Evolutionary conservation across 1,140 invertebrate species (phyloP).

Genomic region (Neelides sp.): DNA sequence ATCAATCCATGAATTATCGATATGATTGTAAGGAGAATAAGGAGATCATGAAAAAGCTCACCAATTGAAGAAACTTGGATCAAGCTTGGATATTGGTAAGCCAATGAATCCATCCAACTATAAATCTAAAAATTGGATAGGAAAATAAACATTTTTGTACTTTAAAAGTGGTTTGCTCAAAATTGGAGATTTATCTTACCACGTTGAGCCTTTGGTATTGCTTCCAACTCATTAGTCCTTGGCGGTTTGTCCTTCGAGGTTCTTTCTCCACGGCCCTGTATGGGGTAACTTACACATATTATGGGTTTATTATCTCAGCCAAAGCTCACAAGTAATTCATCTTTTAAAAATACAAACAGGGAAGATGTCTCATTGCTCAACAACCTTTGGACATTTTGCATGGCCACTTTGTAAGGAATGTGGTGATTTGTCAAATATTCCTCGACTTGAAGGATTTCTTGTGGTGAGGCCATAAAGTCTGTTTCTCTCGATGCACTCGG

Average conservation of each 20-base stretch:
- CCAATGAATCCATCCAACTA: slow-evolving; percentile 24
- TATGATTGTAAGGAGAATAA: too few species aligned
- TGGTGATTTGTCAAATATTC: slow-evolving; percentile 15
- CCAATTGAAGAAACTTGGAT: slow-evolving; percentile 16
- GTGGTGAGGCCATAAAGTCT: slow-evolving; percentile 25
- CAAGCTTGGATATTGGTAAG: slow-evolving; percentile 15
- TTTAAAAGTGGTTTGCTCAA: neutral
- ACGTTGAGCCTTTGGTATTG: slow-evolving; percentile 22
- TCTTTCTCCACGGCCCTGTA: slow-evolving; percentile 18
- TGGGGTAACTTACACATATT: neutral
- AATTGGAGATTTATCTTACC: slow-evolving; percentile 6
- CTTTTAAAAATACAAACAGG: slow-evolving; percentile 4
- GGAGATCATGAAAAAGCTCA: too few species aligned
- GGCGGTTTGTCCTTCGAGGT: slow-evolving; percentile 7
- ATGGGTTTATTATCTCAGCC: too few species aligned
- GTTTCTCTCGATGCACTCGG: slow-evolving; percentile 9
- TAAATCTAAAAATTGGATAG: slow-evolving; percentile 28
- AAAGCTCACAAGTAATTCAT: neutral
- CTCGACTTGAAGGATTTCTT: slow-evolving; percentile 8
- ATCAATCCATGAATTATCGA: too few species aligned
- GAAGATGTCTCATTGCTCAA: too few species aligned
- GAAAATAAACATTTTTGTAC: too few species aligned
- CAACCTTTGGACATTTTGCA: slow-evolving; percentile 23
- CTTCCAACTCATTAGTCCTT: slow-evolving; percentile 28
- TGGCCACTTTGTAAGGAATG: slow-evolving; percentile 18